Percentiles rank a stretch among this genome's conserved stretches.
Evolutionary conservation across 2,797 vertebrate genomes (phyloP).

Genomic region (Manis crassicaudata): DNA sequence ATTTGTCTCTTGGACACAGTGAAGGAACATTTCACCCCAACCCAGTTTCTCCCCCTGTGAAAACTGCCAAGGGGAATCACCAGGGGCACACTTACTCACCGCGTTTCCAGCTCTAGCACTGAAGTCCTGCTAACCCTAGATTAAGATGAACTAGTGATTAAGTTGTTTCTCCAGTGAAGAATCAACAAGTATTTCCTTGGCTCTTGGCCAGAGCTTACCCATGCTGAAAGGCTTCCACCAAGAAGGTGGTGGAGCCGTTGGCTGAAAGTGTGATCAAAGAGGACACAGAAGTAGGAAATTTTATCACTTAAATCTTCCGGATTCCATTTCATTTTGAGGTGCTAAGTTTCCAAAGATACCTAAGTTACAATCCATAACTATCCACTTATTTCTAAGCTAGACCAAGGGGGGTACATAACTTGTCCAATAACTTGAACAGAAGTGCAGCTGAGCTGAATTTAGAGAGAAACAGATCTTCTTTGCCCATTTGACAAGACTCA

Average conservation of each 20-base stretch:
- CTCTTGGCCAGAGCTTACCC: neutral
- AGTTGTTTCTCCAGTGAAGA: neutral
- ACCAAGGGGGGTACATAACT: neutral
- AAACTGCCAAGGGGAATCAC: neutral
- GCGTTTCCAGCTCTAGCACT: neutral
- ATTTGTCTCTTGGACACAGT: neutral
- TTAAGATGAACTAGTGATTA: neutral
- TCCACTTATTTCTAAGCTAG: neutral
- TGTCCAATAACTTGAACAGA: neutral
- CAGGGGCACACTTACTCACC: no score
- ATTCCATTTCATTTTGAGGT: neutral
- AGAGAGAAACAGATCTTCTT: neutral
- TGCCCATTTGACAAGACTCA: neutral
- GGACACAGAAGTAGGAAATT: neutral
- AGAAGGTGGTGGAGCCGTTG: neutral
- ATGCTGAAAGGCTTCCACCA: neutral
- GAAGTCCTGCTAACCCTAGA: neutral
- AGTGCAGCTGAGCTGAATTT: neutral
- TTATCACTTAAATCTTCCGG: neutral
- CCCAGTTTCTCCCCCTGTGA: neutral
- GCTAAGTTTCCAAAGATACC: neutral
- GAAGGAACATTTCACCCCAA: neutral
- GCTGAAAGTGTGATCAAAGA: conserved; percentile 13
- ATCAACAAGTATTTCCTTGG: neutral
- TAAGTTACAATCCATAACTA: neutral